These are phyloP conservation scores for Trachythela sp. DNA, from an alignment of 64 coral and sea anemone genomes.

Conservation along the genomic window DNA sequence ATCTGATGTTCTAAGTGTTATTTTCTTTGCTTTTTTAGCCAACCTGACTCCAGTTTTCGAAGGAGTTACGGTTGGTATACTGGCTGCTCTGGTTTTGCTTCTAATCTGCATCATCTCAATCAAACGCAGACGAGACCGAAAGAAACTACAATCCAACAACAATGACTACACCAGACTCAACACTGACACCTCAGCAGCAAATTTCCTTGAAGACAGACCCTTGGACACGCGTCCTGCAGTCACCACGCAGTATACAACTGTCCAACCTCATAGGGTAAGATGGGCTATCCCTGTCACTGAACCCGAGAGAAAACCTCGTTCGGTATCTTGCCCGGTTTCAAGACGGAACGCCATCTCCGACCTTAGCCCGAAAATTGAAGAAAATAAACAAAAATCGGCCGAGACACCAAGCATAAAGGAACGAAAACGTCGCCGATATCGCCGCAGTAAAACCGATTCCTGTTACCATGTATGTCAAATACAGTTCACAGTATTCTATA, in stretches of 20 bases:
- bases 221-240: not conserved
- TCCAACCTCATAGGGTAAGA: not conserved
- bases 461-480: not conserved
- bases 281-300: not conserved
- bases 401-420: not conserved
- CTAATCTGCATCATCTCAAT: not conserved
- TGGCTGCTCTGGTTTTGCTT: not conserved
- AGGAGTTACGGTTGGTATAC: not conserved
- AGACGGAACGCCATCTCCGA: not conserved
- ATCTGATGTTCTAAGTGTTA: not conserved
- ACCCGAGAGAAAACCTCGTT: not conserved
- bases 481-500: not conserved
- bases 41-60: not conserved
- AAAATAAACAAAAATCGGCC: not conserved
- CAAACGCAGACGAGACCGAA: not conserved
- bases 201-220: not conserved
- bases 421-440: not conserved
- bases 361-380: not conserved
- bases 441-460: not conserved
- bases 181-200: not conserved
- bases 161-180: not conserved
- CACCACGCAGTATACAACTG: not conserved
- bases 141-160: not conserved
- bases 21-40: not conserved
- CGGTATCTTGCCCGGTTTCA: not conserved